Base-by-base conservation (phyloP, 1,140 invertebrate genomes). In the Cyphomyrmex costatus region DNA sequence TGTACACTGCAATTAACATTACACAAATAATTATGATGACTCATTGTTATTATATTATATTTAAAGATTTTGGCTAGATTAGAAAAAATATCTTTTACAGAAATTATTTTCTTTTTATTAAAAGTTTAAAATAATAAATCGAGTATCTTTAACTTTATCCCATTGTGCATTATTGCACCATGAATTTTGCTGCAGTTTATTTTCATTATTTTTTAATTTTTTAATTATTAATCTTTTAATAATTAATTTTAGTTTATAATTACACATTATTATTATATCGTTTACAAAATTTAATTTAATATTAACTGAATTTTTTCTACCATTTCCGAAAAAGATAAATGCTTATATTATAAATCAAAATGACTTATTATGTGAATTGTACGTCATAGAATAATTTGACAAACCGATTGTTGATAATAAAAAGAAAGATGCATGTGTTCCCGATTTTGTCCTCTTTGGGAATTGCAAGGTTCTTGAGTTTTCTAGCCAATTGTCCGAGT, bases 401-500 rank as follows among this genome's bases (percentile, higher is more conserved):
- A 24, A 53, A 70, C 8, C 10, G n/a, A 19, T 24, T 30, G 6
- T 49, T n/a, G 27, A 53, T 53, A n/a, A 27, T 16, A 24, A 71
- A 19, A 24, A 10, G 16, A 30, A 33, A 49, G 36, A 3, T 12
- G n/a, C 8, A 24, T 24, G 24, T 33, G 68, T 46, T 3, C 2
- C 8, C 68, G 14, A 24, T 74, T 74, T 73, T 30, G 19, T 83
- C 7, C 19, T 60, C 10, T 58, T 30, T 33, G 68, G 14, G 27
- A 61, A 60, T 83, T 33, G 14, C 36, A 49, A 74, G 42, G n/a
- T 56, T 70, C 49, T 6, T 10, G 24, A 68, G 53, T 46, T 61
- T 61, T 73, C 42, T 49, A 27, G 30, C 49, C 49, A 68, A 56
- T 83, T 36, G 53, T 73, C 21, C 36, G 24, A 58, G 51, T 73